These are phyloP conservation scores for Dryomyza anilis DNA, from an alignment of 2,888 invertebrate genomes.

Conservation along the genomic window DNA sequence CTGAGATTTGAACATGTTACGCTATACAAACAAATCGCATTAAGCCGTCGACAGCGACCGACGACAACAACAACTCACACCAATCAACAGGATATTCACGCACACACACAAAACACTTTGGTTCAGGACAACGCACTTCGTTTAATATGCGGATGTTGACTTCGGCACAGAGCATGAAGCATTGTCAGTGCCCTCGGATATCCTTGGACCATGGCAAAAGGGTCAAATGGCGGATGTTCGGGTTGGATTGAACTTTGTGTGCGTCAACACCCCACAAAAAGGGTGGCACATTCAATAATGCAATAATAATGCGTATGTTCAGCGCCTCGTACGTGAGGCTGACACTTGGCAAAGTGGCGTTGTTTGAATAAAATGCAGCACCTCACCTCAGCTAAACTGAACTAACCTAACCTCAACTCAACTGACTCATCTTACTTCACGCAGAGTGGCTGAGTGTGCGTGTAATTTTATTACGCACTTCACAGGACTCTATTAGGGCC, in stretches of 20 bases:
- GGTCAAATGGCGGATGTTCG: too few species aligned
- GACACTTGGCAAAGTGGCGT: constrained; percentile 15
- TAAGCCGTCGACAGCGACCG: not conserved
- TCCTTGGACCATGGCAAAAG: constrained; percentile 12
- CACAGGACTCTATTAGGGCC: too few species aligned
- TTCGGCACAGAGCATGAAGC: not conserved
- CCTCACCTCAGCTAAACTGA: not conserved
- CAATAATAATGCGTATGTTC: constrained; percentile 14
- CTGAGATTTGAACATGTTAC: too few species aligned
- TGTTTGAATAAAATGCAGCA: constrained; percentile 1
- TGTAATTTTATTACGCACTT: constrained; percentile 11
- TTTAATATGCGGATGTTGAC: constrained; percentile 27
- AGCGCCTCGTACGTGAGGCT: not conserved
- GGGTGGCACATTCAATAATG: constrained; percentile 18
- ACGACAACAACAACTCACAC: not conserved
- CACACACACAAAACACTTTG: not conserved
- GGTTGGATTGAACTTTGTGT: not conserved
- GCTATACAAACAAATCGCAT: constrained; percentile 15
- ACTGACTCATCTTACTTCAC: not conserved
- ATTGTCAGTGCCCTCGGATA: constrained; percentile 3
- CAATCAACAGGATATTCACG: not conserved
- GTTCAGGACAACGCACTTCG: not conserved
- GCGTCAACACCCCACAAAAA: too few species aligned
- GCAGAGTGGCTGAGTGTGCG: not conserved
- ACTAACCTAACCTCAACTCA: not conserved